Conservation (phyloP, 2,888 invertebrate genomes). For the Acronicta aceris region DNA sequence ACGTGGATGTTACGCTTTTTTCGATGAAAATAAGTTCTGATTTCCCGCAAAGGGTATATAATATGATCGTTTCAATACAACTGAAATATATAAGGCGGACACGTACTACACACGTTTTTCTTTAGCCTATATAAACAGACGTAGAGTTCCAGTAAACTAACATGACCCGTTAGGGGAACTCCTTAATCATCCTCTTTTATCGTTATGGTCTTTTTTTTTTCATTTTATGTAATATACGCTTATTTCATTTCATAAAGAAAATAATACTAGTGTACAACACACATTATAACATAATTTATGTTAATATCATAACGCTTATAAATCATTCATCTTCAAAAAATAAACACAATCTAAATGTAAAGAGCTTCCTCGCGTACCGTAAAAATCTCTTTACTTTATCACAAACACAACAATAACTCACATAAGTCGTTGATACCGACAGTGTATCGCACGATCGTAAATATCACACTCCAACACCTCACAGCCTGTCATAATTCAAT, state of each 20-base stretch:
- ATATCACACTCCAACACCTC: conserved; percentile 69
- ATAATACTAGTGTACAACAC: too few relatives aligned
- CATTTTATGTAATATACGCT: neutral
- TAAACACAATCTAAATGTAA: conserved; percentile 41
- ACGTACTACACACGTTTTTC: conserved; percentile 41
- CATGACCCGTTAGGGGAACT: conserved; percentile 36
- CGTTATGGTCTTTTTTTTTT: conserved; percentile 15
- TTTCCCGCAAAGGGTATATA: conserved; percentile 41
- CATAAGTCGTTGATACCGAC: conserved; percentile 51
- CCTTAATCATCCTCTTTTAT: conserved; percentile 32
- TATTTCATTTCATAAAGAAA: neutral
- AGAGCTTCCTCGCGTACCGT: conserved; percentile 46
- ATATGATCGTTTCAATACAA: conserved; percentile 46
- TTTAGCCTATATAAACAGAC: conserved; percentile 51
- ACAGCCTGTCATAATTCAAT: conserved; percentile 80
- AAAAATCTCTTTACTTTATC: conserved; percentile 60
- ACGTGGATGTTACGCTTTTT: conserved; percentile 53
- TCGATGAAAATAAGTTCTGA: conserved; percentile 49
- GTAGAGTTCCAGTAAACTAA: conserved; percentile 33
- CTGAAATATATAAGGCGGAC: conserved; percentile 35
- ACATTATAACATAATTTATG: neutral
- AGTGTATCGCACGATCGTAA: conserved; percentile 64
- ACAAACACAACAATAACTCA: conserved; percentile 62
- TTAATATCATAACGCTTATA: conserved; percentile 12
- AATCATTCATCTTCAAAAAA: conserved; percentile 47